Conservation (phyloP, 2,888 invertebrate genomes). For the Pocota personata region DNA sequence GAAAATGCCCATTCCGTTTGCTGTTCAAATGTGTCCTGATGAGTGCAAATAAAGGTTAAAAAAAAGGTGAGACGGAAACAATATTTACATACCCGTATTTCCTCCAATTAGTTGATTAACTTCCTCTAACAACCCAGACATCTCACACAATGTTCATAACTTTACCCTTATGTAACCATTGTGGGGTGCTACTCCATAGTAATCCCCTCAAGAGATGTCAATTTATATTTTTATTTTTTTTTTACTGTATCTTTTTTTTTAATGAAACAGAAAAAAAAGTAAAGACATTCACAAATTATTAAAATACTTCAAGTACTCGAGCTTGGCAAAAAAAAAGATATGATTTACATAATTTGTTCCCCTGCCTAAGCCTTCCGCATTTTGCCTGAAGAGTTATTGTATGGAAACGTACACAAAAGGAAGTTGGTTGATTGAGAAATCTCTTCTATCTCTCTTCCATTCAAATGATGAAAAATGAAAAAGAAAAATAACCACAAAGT, state of each 20-base stretch:
- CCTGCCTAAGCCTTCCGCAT: slow-evolving; percentile 17
- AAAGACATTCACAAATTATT: slow-evolving; percentile 20
- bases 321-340: slow-evolving; percentile 18
- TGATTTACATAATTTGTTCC: slow-evolving; percentile 43
- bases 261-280: slow-evolving; percentile 14
- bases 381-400: neutral
- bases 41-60: neutral
- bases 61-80: slow-evolving; percentile 16
- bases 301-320: slow-evolving; percentile 13
- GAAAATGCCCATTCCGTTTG: neutral
- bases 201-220: slow-evolving; percentile 22
- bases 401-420: slow-evolving; percentile 25
- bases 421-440: slow-evolving; percentile 43
- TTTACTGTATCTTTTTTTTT: slow-evolving; percentile 15
- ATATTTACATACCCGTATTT: slow-evolving; percentile 67
- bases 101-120: slow-evolving; percentile 68
- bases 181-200: neutral
- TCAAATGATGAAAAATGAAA: slow-evolving; percentile 24
- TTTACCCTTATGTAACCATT: slow-evolving; percentile 6
- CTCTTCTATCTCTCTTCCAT: slow-evolving; percentile 8
- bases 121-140: slow-evolving; percentile 27
- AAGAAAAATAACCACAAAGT: slow-evolving; percentile 53
- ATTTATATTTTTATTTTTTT: neutral
- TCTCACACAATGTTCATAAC: slow-evolving; percentile 9
- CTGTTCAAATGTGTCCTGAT: neutral